phyloP scores from a whole-genome alignment of 2,888 invertebrate species.

The Sarcophaga variegata region DNA sequence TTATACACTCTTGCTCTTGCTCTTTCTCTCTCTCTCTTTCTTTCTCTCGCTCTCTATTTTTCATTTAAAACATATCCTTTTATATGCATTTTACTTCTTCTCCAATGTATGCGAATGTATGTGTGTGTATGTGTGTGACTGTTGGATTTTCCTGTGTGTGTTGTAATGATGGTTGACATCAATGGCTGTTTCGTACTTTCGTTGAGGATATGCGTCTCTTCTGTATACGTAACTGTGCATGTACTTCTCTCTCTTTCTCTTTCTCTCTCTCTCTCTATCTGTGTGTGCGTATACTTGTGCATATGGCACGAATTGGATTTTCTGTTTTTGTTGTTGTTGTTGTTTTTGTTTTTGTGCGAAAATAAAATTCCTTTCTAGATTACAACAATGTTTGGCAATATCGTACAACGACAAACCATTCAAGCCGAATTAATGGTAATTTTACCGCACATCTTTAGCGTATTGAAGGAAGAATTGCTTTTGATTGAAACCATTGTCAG shows the following conservation, averaged over 20 bases:
- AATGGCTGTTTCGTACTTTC: conserved; percentile 39
- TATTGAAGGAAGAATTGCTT: conserved; percentile 80
- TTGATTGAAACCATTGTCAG: conserved; percentile 75
- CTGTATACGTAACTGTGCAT: neutral
- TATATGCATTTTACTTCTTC: neutral
- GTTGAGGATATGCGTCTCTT: neutral
- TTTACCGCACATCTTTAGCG: conserved; percentile 82
- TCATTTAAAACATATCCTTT: neutral
- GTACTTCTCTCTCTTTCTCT: too few species aligned
- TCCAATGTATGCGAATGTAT: neutral
- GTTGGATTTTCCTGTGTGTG: conserved; percentile 29
- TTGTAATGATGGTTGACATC: conserved; percentile 57
- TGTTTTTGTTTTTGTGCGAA: neutral
- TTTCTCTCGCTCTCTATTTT: neutral
- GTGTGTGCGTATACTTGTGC: too few species aligned
- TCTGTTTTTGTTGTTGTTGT: neutral
- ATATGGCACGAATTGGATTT: neutral
- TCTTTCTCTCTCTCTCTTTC: neutral
- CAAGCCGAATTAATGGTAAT: conserved; percentile 83
- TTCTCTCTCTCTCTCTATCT: too few species aligned
- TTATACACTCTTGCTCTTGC: neutral
- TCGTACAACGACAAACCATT: conserved; percentile 83
- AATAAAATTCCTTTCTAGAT: conserved; percentile 69
- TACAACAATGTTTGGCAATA: conserved; percentile 83
- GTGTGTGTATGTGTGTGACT: neutral